Conservation (phyloP, 53 echinoderm and acorn worm genomes). For the Zoroaster sp. region DNA sequence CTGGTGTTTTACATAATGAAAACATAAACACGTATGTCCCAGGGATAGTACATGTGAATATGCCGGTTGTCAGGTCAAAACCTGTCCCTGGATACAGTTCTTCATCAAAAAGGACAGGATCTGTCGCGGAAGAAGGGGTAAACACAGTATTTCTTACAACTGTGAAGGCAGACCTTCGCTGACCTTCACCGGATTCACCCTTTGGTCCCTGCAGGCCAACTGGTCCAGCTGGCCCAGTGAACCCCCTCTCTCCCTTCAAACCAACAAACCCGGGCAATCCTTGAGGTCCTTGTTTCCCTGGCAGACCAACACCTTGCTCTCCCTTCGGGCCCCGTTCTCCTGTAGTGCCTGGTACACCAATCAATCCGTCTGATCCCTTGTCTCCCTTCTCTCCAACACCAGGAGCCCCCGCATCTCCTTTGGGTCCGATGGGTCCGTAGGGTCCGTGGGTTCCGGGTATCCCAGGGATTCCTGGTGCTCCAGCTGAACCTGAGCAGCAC, state of each 20-base stretch:
- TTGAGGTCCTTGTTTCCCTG: not conserved
- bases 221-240: not conserved
- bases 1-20: too few species aligned
- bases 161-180: not conserved
- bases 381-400: not conserved
- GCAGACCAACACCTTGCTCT: not conserved
- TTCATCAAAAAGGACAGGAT: not conserved
- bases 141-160: not conserved
- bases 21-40: not conserved
- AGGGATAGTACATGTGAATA: not conserved
- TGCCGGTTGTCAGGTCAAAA: not conserved
- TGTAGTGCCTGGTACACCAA: not conserved
- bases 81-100: not conserved
- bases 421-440: not conserved
- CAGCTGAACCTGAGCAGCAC: not conserved
- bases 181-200: not conserved
- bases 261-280: not conserved
- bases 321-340: not conserved
- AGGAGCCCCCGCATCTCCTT: not conserved
- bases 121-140: not conserved
- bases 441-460: not conserved
- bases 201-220: not conserved
- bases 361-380: not conserved
- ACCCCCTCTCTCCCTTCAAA: not conserved
- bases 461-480: not conserved